Conservation (phyloP, 1,140 invertebrate species). For the Drosophila nigrodunni region DNA sequence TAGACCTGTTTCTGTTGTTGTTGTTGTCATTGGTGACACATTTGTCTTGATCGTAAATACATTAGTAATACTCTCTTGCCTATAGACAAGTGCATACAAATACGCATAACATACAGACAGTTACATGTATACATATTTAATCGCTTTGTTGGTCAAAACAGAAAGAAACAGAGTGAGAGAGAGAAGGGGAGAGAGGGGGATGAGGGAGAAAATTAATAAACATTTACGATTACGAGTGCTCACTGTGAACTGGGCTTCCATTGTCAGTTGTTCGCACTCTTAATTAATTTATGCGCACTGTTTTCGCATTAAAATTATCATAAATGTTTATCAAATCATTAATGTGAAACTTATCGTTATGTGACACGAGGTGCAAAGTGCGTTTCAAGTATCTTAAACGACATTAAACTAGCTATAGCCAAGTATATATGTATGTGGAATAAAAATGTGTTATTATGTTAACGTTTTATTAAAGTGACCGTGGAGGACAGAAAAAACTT, state of each 20-base stretch:
- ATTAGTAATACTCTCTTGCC: constrained; percentile 63
- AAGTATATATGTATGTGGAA: too few relatives aligned
- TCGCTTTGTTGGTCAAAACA: constrained; percentile 17
- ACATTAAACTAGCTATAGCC: background rate
- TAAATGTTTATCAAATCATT: constrained; percentile 60
- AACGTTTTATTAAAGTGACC: too few relatives aligned
- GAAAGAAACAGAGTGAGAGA: background rate
- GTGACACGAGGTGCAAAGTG: constrained; percentile 26
- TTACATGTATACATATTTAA: constrained; percentile 35
- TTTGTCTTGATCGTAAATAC: constrained; percentile 77
- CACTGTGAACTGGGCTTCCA: constrained; percentile 31
- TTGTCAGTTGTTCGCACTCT: constrained; percentile 47
- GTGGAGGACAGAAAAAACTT: too few relatives aligned
- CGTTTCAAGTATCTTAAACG: background rate
- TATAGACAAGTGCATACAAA: constrained; percentile 50
- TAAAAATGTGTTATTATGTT: too few relatives aligned
- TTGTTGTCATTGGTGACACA: constrained; percentile 70
- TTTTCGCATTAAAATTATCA: constrained; percentile 68
- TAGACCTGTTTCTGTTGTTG: constrained; percentile 28
- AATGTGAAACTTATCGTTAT: constrained; percentile 26
- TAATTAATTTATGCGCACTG: constrained; percentile 77
- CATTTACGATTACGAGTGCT: constrained; percentile 67
- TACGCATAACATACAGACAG: constrained; percentile 25
- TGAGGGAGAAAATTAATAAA: constrained; percentile 61
- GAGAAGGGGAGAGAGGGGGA: constrained; percentile 32